Conservation (phyloP, 2,113 vertebrate species). For the Heterotilapia buettikoferi region DNA sequence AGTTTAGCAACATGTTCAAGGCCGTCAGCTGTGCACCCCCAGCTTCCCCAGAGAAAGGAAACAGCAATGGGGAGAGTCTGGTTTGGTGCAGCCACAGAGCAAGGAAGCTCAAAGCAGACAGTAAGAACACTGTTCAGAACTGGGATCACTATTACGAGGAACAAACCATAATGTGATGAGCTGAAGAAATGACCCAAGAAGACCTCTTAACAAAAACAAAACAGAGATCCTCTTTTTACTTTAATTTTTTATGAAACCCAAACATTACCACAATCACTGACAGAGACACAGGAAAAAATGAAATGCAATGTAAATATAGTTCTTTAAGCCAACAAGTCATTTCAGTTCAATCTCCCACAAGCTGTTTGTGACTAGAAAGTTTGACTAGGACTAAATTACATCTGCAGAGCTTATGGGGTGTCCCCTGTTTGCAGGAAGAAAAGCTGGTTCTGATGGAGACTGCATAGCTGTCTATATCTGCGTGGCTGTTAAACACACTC, state of each 20-base stretch:
- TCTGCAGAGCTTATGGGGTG: background rate
- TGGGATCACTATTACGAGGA: background rate
- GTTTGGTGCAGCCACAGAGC: background rate
- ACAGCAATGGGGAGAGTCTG: background rate
- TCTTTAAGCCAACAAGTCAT: background rate
- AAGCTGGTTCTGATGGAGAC: background rate
- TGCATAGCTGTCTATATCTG: fast-evolving
- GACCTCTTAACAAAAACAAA: constrained; percentile 36
- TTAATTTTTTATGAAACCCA: background rate
- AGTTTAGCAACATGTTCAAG: background rate
- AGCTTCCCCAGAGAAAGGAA: background rate
- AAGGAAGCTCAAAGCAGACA: background rate
- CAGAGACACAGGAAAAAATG: constrained; percentile 32
- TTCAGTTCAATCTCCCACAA: background rate
- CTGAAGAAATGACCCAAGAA: background rate
- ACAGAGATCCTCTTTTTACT: constrained; percentile 40
- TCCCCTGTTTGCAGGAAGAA: background rate
- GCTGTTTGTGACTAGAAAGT: background rate
- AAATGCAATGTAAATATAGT: constrained; percentile 17
- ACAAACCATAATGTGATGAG: background rate
- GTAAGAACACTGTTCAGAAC: background rate
- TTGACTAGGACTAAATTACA: background rate
- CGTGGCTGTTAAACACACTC: fast-evolving
- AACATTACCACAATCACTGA: constrained; percentile 59
- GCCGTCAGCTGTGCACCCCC: background rate